Conservation (phyloP, 2,888 invertebrate genomes). For the Catocala fraxini region DNA sequence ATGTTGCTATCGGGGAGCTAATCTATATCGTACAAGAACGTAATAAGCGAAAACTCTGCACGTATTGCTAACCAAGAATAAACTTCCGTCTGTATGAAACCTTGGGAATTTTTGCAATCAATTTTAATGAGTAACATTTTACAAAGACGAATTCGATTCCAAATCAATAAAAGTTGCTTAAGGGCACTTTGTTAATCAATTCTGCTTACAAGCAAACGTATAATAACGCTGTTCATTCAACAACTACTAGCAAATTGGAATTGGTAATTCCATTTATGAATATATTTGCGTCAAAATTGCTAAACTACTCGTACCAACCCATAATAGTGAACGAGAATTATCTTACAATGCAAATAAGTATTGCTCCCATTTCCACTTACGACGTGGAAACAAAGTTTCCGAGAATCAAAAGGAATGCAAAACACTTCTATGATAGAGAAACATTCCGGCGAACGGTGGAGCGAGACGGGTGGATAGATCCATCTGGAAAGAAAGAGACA, state of each 20-base stretch:
- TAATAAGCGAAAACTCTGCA: slow-evolving; percentile 21
- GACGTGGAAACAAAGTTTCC: slow-evolving; percentile 40
- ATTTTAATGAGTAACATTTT: slow-evolving; percentile 9
- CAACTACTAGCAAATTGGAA: slow-evolving; percentile 1
- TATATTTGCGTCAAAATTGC: slow-evolving; percentile 5
- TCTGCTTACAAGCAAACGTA: too few species aligned
- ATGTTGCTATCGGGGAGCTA: slow-evolving; percentile 12
- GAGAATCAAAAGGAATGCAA: slow-evolving; percentile 47
- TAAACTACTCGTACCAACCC: slow-evolving; percentile 14
- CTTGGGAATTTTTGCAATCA: slow-evolving; percentile 23
- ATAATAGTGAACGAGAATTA: slow-evolving; percentile 34
- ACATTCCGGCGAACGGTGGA: slow-evolving; percentile 53
- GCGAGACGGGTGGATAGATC: slow-evolving; percentile 62
- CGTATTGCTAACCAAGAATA: slow-evolving; percentile 35
- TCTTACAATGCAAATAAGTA: slow-evolving; percentile 38
- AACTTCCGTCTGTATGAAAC: slow-evolving; percentile 32
- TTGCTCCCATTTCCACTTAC: slow-evolving; percentile 44
- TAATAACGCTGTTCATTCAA: background rate
- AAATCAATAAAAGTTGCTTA: slow-evolving; percentile 1
- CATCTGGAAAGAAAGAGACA: slow-evolving; percentile 85
- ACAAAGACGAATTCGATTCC: slow-evolving; percentile 1
- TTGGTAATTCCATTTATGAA: slow-evolving; percentile 1
- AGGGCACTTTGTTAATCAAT: too few species aligned
- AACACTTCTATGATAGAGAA: slow-evolving; percentile 53
- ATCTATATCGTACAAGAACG: slow-evolving; percentile 12